A percentile compares a stretch with the other conserved stretches of the same genome.
These are phyloP conservation scores for Dendrolimus houi DNA, from an alignment of 2,888 invertebrate genomes.

Conservation along the genomic window DNA sequence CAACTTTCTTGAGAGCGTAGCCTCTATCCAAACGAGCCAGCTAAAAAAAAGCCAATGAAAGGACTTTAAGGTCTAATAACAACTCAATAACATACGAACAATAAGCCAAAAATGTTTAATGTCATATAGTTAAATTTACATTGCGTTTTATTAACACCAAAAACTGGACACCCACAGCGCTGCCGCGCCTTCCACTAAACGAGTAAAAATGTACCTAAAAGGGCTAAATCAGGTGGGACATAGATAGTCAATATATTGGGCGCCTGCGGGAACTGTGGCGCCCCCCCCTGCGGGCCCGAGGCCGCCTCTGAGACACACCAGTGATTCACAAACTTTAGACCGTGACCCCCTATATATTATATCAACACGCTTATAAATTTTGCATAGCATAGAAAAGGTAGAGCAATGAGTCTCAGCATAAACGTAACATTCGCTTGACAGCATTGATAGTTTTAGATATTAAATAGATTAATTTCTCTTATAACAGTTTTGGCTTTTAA, in stretches of 20 bases:
- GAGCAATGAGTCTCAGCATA: background rate
- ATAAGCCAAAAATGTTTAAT: conserved; percentile 76
- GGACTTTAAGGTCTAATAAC: conserved; percentile 28
- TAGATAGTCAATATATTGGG: conserved; percentile 36
- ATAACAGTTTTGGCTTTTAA: no score
- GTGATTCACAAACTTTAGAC: background rate
- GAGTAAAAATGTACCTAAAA: conserved; percentile 71
- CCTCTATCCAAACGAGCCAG: conserved; percentile 5
- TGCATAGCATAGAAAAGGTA: background rate
- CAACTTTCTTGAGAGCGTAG: conserved; percentile 4
- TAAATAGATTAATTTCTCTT: no score
- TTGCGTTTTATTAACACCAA: conserved; percentile 67
- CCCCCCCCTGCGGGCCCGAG: conserved; percentile 62
- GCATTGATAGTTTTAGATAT: no score
- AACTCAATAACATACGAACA: conserved; percentile 68
- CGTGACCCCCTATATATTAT: background rate
- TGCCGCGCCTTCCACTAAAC: conserved; percentile 70
- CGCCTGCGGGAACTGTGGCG: conserved; percentile 48
- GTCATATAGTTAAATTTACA: conserved; percentile 73
- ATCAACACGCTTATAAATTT: background rate
- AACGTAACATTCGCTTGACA: background rate
- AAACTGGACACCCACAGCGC: conserved; percentile 57
- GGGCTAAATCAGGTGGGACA: conserved; percentile 58
- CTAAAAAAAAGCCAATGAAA: conserved; percentile 10
- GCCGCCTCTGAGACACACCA: conserved; percentile 26